Percentiles rank a stretch among this genome's conserved stretches.
Conservation (phyloP, 1,140 invertebrate species). For the Saccostrea echinata region DNA sequence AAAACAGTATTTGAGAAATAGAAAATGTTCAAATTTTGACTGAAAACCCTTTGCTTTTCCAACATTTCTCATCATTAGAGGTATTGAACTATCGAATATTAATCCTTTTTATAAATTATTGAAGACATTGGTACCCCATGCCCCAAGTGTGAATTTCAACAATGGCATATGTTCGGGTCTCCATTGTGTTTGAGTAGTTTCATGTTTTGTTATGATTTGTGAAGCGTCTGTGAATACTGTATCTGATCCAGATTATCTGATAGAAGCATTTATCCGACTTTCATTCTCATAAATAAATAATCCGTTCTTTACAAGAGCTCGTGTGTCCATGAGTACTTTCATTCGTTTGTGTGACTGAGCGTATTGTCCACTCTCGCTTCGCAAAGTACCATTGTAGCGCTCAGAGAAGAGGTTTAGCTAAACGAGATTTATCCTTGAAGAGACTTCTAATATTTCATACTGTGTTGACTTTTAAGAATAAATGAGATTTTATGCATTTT, state of each 20-base stretch:
- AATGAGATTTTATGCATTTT: slow-evolving; percentile 58
- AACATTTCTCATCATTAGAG: background rate
- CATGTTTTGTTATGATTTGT: slow-evolving; percentile 16
- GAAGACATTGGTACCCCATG: slow-evolving; percentile 10
- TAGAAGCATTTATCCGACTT: slow-evolving; percentile 31
- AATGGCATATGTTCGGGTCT: background rate
- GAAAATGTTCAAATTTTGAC: background rate
- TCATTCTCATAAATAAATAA: slow-evolving; percentile 42
- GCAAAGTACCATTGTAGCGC: slow-evolving; percentile 44
- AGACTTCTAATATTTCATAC: slow-evolving; percentile 57
- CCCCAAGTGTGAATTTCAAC: slow-evolving; percentile 5
- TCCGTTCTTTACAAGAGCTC: slow-evolving; percentile 34
- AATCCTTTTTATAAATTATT: slow-evolving; percentile 35
- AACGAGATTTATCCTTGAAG: slow-evolving; percentile 42
- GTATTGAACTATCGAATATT: background rate
- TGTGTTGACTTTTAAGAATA: slow-evolving; percentile 59
- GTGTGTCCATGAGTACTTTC: slow-evolving; percentile 18
- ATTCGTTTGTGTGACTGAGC: slow-evolving; percentile 51
- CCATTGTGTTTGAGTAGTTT: slow-evolving; percentile 29
- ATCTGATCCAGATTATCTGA: slow-evolving; percentile 35
- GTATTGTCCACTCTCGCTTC: slow-evolving; percentile 46
- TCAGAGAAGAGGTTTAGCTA: slow-evolving; percentile 42
- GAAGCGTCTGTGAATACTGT: slow-evolving; percentile 30
- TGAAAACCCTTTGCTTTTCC: background rate
- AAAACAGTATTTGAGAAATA: background rate